Conservation (phyloP, 1,140 invertebrate genomes). For the Galleria mellonella region DNA sequence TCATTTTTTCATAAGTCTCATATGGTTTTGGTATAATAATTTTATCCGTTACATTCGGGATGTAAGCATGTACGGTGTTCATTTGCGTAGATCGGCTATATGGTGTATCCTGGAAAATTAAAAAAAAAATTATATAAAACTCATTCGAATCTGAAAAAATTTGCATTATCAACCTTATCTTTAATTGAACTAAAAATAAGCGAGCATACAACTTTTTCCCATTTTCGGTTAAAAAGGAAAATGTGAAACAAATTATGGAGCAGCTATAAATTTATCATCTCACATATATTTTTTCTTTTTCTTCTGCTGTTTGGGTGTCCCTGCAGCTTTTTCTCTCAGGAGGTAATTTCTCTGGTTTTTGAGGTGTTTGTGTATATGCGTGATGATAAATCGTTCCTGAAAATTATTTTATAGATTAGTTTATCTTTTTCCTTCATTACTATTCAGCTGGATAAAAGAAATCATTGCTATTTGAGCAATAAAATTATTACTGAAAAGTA, state of each 20-base stretch:
- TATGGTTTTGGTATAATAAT: conserved; percentile 74
- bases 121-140: too few species aligned
- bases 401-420: too few species aligned
- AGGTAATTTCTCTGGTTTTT: conserved; percentile 66
- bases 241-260: too few species aligned
- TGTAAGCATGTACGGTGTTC: conserved; percentile 71
- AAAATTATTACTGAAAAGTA: too few species aligned
- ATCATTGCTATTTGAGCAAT: too few species aligned
- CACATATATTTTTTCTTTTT: conserved; percentile 55
- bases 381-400: conserved; percentile 75
- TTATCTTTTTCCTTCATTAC: too few species aligned
- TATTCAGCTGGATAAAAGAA: too few species aligned
- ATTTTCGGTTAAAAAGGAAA: too few species aligned
- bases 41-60: conserved; percentile 75
- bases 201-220: too few species aligned
- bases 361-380: conserved; percentile 79
- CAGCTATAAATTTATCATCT: conserved; percentile 1
- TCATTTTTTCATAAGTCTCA: conserved; percentile 73
- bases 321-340: conserved; percentile 71
- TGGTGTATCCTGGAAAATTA: conserved; percentile 54
- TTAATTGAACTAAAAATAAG: too few species aligned
- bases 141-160: too few species aligned
- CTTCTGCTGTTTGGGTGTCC: conserved; percentile 76
- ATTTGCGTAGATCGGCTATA: conserved; percentile 75
- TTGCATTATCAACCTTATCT: too few species aligned